Base-by-base conservation (phyloP, 2,888 invertebrate genomes). In the Scaptomyza reducta region DNA sequence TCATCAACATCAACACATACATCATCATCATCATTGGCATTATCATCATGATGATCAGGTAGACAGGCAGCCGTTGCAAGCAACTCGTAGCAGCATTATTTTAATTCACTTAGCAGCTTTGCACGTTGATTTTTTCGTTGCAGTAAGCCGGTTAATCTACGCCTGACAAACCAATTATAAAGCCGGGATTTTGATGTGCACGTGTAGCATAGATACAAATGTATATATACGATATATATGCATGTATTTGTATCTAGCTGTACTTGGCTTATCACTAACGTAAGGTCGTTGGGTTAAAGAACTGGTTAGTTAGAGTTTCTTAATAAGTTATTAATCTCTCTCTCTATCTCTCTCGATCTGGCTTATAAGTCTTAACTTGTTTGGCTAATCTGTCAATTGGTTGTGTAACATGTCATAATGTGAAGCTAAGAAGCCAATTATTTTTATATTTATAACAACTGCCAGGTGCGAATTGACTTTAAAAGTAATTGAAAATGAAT, bases 91-190 rank as follows among this genome's bases (percentile, higher is more conserved):
- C 68, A 71, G 81, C 71, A 77, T 74, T 84, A 82, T 77, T 79
- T 84, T 82, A 81, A 81, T 84, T 81, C 81, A 81, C 84, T 84
- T 84, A 84, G 73, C 79, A 70, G 67, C 68, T 62, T 70, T 65
- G 58, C 55, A 74, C 72, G 67, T 70, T 73, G 75, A 57, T 62
- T 56, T 47, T 47, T 58, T 64, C 58, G 56, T 68, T 66, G 66
- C 57, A 63, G 64, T 64, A 59, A 74, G 79, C 72, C 77, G 63
- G 72, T 67, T 74, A 69, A 66, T 70, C 65, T 54, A 59, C 70
- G 71, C 59, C 74, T 70, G 81, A 74, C 81, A 84, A 84, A 84
- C 81, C 84, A 81, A 81, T 81, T 81, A 84, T 76, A 78, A 70
- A 66, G 84, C 76, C 45, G 47, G 58, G 74, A 76, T 74, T 70